These are phyloP conservation scores for Heteromormyrus szaboi DNA, from an alignment of 2,797 vertebrate species.

Conservation along the genomic window DNA sequence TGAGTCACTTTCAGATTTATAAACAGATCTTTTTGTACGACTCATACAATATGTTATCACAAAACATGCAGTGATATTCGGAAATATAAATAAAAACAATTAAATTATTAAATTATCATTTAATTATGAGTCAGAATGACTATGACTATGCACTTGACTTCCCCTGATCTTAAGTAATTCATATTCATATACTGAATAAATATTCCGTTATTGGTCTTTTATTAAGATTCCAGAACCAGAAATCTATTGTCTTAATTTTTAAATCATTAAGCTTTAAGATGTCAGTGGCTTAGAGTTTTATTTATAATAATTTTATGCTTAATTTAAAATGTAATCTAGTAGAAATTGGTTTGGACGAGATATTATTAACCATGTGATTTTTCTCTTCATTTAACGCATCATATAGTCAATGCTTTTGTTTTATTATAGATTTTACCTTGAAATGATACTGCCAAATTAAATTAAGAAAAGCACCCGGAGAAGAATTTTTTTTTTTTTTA, in stretches of 20 bases:
- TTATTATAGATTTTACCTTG: slow-evolving; percentile 41
- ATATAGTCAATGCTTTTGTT: slow-evolving; percentile 61
- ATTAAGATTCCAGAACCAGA: neutral
- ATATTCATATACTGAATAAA: neutral
- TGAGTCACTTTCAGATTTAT: neutral
- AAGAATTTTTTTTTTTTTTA: neutral
- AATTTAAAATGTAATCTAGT: slow-evolving; percentile 58
- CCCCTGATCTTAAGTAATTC: neutral
- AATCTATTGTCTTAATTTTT: slow-evolving; percentile 3
- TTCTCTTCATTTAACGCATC: slow-evolving; percentile 71
- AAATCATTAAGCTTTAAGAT: neutral
- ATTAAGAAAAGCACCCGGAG: neutral
- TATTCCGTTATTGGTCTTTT: neutral
- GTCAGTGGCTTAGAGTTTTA: slow-evolving; percentile 53
- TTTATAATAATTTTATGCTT: slow-evolving; percentile 65
- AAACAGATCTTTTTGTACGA: neutral
- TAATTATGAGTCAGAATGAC: neutral
- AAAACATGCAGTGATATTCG: neutral
- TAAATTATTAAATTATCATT: neutral
- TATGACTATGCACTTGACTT: neutral
- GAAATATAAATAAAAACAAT: neutral
- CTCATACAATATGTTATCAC: neutral
- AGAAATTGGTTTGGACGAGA: slow-evolving; percentile 56
- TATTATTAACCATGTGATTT: slow-evolving; percentile 54
- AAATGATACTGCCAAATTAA: neutral